Evolutionary conservation across 2,797 vertebrate species (phyloP), one percentile per base, ranked within the genome.

Genomic region (Galago senegalensis): DNA sequence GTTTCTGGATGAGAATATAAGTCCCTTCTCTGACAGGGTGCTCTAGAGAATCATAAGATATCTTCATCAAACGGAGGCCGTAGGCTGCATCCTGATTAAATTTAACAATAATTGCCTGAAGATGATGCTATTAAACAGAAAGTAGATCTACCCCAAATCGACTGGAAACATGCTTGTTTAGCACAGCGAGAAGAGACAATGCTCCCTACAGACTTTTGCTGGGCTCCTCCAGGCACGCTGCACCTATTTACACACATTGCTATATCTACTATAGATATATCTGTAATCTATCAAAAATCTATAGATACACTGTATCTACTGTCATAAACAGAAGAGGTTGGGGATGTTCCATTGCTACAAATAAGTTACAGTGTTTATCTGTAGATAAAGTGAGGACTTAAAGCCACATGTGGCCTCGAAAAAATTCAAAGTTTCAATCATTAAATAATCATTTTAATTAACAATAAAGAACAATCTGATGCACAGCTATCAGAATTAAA

Each of bases 381-480:
- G 43, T 87, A 65, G 82, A 18, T 49, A 89, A 84, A 92, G 43
- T 40, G 92, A 90, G 60, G 60, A 85, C 43, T 94, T 89, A 69
- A 96, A 72, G 89, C 86, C 5, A 20, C 31, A 94, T 88, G 43
- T 10, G 89, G 20, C 7, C 63, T 88, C 17, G 29, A 75, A 93
- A 93, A 1, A n/a, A 93, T 63, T 46, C 81, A 92, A 65, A 21
- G 14, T 61, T 2, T 96, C 58, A 82, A 81, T 97, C 72, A 95
- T 11, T 73, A 95, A 93, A 86, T 96, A 89, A 97, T 93, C 9
- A 93, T 25, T 5, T 21, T 96, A 95, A 97, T 34, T 96, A 93
- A 92, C 75, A 95, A 73, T 95, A 79, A 81, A 69, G 58, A 87
- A 43, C 6, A 43, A 43, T 43, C 40, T 43, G 40, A 43, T 43